phyloP scores from a whole-genome alignment of 2,113 vertebrate species.

The Chloropsis hardwickii region DNA sequence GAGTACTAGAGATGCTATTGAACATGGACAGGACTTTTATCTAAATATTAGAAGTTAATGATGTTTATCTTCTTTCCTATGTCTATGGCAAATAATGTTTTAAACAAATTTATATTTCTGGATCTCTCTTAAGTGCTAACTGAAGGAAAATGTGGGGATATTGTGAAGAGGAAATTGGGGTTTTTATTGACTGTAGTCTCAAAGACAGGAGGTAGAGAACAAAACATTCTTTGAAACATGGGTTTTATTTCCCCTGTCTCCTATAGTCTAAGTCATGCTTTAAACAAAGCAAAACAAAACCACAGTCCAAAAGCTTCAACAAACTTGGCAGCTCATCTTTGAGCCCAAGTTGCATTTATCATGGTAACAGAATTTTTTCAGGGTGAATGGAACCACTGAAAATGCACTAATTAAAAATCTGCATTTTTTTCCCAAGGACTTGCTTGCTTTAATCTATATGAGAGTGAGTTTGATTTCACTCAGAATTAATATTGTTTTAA shows the following conservation, averaged over 20 bases:
- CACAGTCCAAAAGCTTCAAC: neutral
- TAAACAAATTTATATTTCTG: neutral
- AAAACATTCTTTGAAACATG: neutral
- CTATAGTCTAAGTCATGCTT: neutral
- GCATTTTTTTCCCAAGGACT: slow-evolving; percentile 58
- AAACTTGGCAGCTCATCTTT: neutral
- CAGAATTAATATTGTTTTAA: slow-evolving; percentile 73
- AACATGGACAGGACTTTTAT: neutral
- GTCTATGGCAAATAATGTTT: neutral
- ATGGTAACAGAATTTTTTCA: slow-evolving; percentile 47
- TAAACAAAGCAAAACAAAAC: neutral
- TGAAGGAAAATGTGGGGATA: neutral
- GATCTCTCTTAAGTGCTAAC: neutral
- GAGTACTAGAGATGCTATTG: neutral
- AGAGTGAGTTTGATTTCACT: slow-evolving; percentile 69
- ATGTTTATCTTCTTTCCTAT: neutral
- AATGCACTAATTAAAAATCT: slow-evolving; percentile 70
- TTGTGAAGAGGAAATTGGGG: neutral
- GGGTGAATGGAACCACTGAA: slow-evolving; percentile 57
- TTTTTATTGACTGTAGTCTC: neutral
- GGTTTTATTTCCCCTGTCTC: neutral
- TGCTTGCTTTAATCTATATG: slow-evolving; percentile 65
- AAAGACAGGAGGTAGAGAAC: neutral
- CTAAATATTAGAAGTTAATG: neutral
- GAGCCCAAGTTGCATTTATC: neutral